These are phyloP conservation scores for Channa striata DNA, from an alignment of 2,797 vertebrate genomes.

Conservation along the genomic window DNA sequence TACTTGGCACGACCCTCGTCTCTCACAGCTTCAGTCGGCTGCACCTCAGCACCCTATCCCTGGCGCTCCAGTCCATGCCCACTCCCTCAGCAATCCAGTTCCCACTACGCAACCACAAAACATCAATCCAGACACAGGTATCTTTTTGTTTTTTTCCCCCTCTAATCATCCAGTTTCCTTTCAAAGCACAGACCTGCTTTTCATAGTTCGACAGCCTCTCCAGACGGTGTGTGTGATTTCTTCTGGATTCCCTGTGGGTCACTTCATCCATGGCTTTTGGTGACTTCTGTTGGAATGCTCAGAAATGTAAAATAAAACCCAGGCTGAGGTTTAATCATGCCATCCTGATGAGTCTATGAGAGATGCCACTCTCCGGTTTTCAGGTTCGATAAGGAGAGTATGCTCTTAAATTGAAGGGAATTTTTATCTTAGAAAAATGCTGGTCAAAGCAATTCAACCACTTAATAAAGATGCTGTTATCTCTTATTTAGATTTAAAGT, in stretches of 20 bases:
- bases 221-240: conserved; percentile 35
- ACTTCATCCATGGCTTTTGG: conserved; percentile 18
- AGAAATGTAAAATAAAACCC: not conserved
- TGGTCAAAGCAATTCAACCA: not conserved
- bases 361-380: not conserved
- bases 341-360: not conserved
- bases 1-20: conserved; percentile 95
- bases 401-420: not conserved
- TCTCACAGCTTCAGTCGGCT: conserved; percentile 91
- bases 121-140: conserved; percentile 79
- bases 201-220: conserved; percentile 21
- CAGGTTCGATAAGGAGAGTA: not conserved
- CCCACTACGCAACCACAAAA: conserved; percentile 70
- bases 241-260: conserved; percentile 27
- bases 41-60: conserved; percentile 83
- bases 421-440: not conserved
- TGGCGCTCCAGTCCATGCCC: conserved; percentile 67
- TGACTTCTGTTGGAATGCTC: conserved; percentile 28
- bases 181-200: conserved; percentile 29
- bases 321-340: not conserved
- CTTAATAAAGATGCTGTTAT: not conserved
- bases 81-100: conserved; percentile 79
- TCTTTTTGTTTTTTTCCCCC: not conserved
- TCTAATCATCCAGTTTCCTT: conserved; percentile 17
- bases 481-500: not conserved